A percentile compares a stretch with the other conserved stretches of the same genome.
Conservation (phyloP, 2,797 vertebrate species). For the Rousettus madagascariensis region DNA sequence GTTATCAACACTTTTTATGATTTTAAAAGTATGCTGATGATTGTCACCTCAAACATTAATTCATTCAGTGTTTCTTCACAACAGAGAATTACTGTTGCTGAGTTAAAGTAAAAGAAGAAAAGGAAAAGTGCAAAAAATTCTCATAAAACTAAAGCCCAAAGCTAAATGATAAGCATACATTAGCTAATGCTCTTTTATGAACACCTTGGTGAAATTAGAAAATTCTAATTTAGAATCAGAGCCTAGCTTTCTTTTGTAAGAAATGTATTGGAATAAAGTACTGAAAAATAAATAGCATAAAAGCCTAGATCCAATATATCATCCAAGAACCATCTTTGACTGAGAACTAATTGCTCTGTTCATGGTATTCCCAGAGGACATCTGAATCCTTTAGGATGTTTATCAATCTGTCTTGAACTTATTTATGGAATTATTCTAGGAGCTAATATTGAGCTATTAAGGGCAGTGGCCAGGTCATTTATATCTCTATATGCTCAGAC, state of each 20-base stretch:
- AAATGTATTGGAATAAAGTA: constrained; percentile 22
- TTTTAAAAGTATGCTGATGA: constrained; percentile 51
- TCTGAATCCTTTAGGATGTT: background rate
- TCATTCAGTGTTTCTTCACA: constrained; percentile 74
- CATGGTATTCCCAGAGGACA: background rate
- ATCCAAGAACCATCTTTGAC: background rate
- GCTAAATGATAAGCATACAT: background rate
- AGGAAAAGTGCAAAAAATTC: constrained; percentile 56
- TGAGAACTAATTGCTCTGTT: background rate
- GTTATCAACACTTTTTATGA: constrained; percentile 26
- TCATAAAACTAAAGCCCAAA: constrained; percentile 41
- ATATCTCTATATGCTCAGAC: background rate
- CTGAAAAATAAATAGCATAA: background rate
- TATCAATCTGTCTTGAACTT: background rate
- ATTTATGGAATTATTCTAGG: background rate
- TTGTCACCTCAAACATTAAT: constrained; percentile 67
- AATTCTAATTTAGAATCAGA: constrained; percentile 48
- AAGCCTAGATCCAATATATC: background rate
- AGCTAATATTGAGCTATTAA: background rate
- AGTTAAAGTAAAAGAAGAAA: constrained; percentile 54
- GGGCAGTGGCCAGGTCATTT: background rate
- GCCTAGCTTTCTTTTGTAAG: constrained; percentile 15
- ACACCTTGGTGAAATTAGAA: constrained; percentile 19
- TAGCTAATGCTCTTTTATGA: constrained; percentile 52
- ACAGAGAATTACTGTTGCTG: constrained; percentile 50